Conservation (phyloP, 2,113 vertebrate species). For the Phaethornis superciliosus region DNA sequence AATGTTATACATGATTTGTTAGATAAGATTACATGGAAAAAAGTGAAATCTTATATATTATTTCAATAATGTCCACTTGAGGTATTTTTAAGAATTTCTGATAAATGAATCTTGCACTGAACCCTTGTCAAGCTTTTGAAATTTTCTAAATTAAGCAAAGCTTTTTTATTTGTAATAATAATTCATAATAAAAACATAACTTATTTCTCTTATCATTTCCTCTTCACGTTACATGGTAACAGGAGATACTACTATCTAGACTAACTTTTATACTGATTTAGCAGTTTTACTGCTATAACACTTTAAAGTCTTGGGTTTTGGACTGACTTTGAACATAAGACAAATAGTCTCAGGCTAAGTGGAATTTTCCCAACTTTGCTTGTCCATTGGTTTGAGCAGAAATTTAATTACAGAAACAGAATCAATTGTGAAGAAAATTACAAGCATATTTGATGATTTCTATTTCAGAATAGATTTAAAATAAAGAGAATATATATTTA, state of each 20-base stretch:
- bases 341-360: background rate
- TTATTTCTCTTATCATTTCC: background rate
- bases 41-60: background rate
- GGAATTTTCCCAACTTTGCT: background rate
- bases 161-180: background rate
- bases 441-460: background rate
- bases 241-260: background rate
- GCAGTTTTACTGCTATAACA: background rate
- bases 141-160: background rate
- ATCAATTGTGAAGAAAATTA: background rate
- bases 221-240: background rate
- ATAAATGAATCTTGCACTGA: background rate
- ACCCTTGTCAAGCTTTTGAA: background rate
- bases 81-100: background rate
- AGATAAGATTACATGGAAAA: background rate
- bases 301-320: background rate
- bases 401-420: background rate
- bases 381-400: background rate
- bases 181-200: background rate
- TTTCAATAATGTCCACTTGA: background rate
- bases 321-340: slow-evolving; percentile 10
- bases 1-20: background rate
- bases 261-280: background rate
- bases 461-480: background rate
- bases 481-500: background rate